Evolutionary conservation across 2,113 vertebrate species (phyloP).

Genomic region (Pygoscelis antarcticus): DNA sequence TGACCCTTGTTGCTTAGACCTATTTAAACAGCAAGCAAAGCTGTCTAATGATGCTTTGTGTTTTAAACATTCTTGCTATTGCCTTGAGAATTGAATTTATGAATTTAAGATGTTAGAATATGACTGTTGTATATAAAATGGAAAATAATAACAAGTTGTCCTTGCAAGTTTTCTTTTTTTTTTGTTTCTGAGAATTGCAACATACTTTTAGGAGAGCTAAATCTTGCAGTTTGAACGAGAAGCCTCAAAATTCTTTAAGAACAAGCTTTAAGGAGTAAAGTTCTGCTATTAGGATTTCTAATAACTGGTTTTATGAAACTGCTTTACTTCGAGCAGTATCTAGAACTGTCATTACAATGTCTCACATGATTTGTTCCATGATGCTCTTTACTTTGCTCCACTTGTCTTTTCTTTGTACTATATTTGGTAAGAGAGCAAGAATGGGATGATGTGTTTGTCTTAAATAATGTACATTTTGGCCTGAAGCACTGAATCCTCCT

Average conservation of each 20-base stretch:
- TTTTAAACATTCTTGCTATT: background rate
- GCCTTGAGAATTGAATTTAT: background rate
- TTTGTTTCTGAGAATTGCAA: background rate
- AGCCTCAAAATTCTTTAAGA: background rate
- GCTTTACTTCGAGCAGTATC: background rate
- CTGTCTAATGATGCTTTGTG: background rate
- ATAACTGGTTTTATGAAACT: background rate
- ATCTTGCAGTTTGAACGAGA: background rate
- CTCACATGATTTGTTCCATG: background rate
- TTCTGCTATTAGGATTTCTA: background rate
- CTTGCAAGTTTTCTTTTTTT: background rate
- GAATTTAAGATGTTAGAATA: background rate
- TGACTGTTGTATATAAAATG: background rate
- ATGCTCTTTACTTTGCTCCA: slow-evolving; percentile 13
- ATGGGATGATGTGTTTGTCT: background rate
- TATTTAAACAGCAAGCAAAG: background rate
- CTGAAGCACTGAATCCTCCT: background rate
- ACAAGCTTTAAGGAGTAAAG: background rate
- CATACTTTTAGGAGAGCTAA: background rate
- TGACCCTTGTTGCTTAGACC: background rate
- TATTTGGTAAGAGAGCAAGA: slow-evolving; percentile 25
- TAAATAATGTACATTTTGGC: slow-evolving; percentile 14
- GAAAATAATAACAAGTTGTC: background rate
- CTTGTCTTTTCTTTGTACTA: background rate
- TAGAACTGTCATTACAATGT: background rate